Conservation (phyloP, 2,888 invertebrate genomes). For the Cheilosia soror region DNA sequence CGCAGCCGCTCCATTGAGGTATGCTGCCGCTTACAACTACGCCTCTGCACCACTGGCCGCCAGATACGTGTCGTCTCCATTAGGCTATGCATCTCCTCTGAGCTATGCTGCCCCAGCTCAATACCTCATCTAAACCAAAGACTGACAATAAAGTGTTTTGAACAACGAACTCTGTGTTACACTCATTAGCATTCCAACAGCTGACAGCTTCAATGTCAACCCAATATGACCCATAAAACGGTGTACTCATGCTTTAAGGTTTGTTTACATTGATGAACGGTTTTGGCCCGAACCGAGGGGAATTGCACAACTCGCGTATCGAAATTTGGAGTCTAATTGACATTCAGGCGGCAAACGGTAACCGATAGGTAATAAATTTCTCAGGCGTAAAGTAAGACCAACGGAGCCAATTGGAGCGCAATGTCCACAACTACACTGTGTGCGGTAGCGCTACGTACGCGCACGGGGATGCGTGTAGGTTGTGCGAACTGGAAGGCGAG, state of each 20-base stretch:
- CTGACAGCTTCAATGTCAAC: conserved; percentile 58
- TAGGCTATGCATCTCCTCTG: conserved; percentile 32
- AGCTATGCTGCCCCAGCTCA: conserved; percentile 56
- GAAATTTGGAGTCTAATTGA: conserved; percentile 35
- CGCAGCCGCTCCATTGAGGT: conserved; percentile 23
- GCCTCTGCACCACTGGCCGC: conserved; percentile 40
- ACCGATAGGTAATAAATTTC: conserved; percentile 56
- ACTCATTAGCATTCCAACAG: conserved; percentile 21
- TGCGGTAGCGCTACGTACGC: conserved; percentile 3
- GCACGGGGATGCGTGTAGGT: conserved; percentile 13
- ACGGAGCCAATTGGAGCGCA: conserved; percentile 43
- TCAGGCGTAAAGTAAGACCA: conserved; percentile 48
- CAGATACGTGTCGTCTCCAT: conserved; percentile 34
- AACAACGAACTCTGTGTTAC: neutral
- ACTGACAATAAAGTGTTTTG: conserved; percentile 54
- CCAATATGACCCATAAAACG: conserved; percentile 41
- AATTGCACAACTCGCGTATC: conserved; percentile 36
- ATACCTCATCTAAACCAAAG: conserved; percentile 51
- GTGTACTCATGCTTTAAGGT: conserved; percentile 11
- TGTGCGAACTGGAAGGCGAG: conserved; percentile 22
- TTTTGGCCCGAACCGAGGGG: neutral
- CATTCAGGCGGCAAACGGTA: conserved; percentile 43
- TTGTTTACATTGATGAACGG: conserved; percentile 39
- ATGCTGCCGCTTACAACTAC: conserved; percentile 53
- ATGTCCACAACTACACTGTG: conserved; percentile 40